phyloP scores from a whole-genome alignment of 2,888 invertebrate species.

The Leucozona laternaria region DNA sequence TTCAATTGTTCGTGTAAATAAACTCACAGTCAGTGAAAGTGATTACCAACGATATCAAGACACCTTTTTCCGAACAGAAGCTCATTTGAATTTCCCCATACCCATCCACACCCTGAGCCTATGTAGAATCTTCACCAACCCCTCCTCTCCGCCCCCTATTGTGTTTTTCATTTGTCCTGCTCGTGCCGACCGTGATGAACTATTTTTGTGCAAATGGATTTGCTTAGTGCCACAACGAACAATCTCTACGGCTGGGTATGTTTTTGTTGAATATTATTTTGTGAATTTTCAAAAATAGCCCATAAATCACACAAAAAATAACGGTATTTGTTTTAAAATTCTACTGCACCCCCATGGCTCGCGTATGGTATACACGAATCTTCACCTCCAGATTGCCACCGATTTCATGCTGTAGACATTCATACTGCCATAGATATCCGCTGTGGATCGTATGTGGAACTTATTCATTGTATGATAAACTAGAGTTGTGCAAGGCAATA shows the following conservation, averaged over 20 bases:
- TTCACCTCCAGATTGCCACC: slow-evolving; percentile 56
- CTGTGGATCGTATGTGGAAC: slow-evolving; percentile 71
- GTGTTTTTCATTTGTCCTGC: slow-evolving; percentile 13
- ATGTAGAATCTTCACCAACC: not conserved
- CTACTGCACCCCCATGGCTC: slow-evolving; percentile 44
- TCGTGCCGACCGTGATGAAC: slow-evolving; percentile 66
- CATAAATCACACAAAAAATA: slow-evolving; percentile 56
- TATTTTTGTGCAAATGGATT: slow-evolving; percentile 76
- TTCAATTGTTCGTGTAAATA: slow-evolving; percentile 36
- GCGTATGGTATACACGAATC: slow-evolving; percentile 14
- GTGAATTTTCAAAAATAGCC: slow-evolving; percentile 57
- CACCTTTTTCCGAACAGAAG: slow-evolving; percentile 32
- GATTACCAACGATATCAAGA: slow-evolving; percentile 35
- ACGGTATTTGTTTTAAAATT: slow-evolving; percentile 26
- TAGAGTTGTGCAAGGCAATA: slow-evolving; percentile 60
- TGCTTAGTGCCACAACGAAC: slow-evolving; percentile 74
- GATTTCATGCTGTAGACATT: slow-evolving; percentile 38
- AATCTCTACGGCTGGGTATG: slow-evolving; percentile 76
- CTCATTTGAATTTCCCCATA: slow-evolving; percentile 44
- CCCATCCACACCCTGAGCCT: not conserved
- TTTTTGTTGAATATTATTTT: slow-evolving; percentile 39
- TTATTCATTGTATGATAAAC: slow-evolving; percentile 59
- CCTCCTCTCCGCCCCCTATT: not conserved
- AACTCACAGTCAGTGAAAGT: slow-evolving; percentile 51
- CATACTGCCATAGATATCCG: slow-evolving; percentile 39